Base-by-base conservation (phyloP, 2,888 invertebrate genomes). In the Metallyticus violacea region DNA sequence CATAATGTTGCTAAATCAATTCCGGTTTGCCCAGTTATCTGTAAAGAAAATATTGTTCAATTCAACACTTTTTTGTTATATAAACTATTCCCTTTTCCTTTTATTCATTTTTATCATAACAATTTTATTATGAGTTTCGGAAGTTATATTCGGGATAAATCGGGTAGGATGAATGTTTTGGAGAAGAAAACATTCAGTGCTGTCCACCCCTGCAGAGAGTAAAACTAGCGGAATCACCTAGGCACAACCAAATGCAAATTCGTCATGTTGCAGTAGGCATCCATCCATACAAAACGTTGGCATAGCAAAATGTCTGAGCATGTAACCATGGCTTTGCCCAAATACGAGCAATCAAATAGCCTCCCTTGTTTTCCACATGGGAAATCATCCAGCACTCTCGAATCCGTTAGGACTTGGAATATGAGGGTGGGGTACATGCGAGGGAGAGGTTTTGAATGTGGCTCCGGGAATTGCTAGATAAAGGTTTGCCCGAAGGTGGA, bases 381-480 rank as follows among this genome's bases (percentile, higher is more conserved):
- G 86, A 86, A 86, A 86, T 86, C 86, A 86, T 26, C 79, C 83
- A 25, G 84, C 80, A n/a, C 84, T 80, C 84, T 80, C 78, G 86
- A 86, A 80, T 85, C 85, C 85, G 86, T 81, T 86, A 84, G 76
- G 83, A 84, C 62, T 29, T 79, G 83, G 77, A 79, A 25, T 81
- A 81, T 27, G 77, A 62, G 28, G 40, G 28, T 15, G 77, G 77
- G 78, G 85, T 25, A 25, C 27, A 28, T 30, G 15, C n/a, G 26
- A 80, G 80, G 80, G n/a, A 26, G 22, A 26, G 81, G 1, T 15
- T 62, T 62, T 62, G 40, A 62, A 62, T 62, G 40, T 62, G 40
- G 40, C 40, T 22, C 22, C 40, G 40, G 40, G 40, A 62, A 62
- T 62, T 62, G 40, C 22, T 62, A 62, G 40, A 62, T 62, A 62